Base-by-base conservation (phyloP, 2,888 invertebrate genomes). In the Tholera decimalis region DNA sequence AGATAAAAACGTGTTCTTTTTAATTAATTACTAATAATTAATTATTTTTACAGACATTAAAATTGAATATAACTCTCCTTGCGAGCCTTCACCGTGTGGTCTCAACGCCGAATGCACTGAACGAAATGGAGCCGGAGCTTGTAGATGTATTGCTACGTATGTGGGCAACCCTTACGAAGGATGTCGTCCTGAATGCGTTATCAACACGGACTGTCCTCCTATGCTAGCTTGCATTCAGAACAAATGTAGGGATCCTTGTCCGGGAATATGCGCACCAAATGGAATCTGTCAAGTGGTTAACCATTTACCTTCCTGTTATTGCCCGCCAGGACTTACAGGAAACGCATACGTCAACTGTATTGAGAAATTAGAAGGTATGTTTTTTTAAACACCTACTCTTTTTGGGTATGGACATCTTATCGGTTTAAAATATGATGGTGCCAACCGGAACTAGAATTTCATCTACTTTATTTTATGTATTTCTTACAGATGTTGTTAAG, bases 231-330 rank as follows among this genome's bases (percentile, higher is more conserved):
- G 98, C 84, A 96, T 97, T 30, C 97, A 97, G 89, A 96, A 97
- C 83, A 97, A 97, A 92, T 98, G 98, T 89, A 96, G 96, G 86
- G 97, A 98, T 89, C 98, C 98, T 15, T 98, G 98, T 80, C 97
- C 97, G 0, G 97, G 97, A 51, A 96, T 96, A 33, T 98, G 98
- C 87, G 98, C 97, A 43, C 89, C 95, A 51, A 97, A 97, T 85
- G 97, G 97, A 5, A 96, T 97, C 80, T 98, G 98, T 87, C 96
- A 96, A 88, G 98, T 98, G 8, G 95, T 97, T 22, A 97, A 97
- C 86, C 98, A 98, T 89, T 94, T 97, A 54, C 98, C 98, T 0
- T 96, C 97, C 41, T 98, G 98, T 88, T 96, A 96, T 79, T 98
- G 98, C 84, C 95, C 96, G 13, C 93, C 95, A 55, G 97, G 97